Percentiles rank a stretch among this genome's conserved stretches.
These are phyloP conservation scores for Euproctis similis DNA, from an alignment of 2,888 invertebrate genomes.

Conservation along the genomic window DNA sequence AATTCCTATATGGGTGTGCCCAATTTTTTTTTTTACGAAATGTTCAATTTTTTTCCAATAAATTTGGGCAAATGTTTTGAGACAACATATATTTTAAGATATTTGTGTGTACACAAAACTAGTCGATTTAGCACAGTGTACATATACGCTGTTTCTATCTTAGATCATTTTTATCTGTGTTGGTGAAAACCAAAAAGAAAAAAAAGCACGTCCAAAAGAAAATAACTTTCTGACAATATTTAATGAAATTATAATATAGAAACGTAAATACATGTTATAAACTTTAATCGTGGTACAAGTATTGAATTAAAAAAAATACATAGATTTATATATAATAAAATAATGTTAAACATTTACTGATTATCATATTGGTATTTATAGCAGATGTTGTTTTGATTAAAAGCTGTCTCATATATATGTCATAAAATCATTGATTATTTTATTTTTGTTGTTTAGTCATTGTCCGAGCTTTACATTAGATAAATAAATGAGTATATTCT, in stretches of 20 bases:
- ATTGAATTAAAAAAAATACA: slow-evolving; percentile 39
- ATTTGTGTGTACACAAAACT: slow-evolving; percentile 37
- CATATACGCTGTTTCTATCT: slow-evolving; percentile 32
- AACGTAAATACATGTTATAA: slow-evolving; percentile 38
- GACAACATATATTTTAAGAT: slow-evolving; percentile 29
- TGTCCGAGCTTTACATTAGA: slow-evolving; percentile 50
- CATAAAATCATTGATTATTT: slow-evolving; percentile 32
- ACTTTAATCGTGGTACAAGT: slow-evolving; percentile 55
- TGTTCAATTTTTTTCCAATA: too few relatives aligned
- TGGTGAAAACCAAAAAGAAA: too few relatives aligned
- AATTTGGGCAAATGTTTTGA: too few relatives aligned
- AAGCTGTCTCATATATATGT: slow-evolving; percentile 21
- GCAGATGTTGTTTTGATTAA: slow-evolving; percentile 17
- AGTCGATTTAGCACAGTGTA: slow-evolving; percentile 35
- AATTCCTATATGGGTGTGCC: too few relatives aligned
- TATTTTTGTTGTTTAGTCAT: slow-evolving; percentile 43
- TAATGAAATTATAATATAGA: too few relatives aligned
- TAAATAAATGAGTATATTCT: slow-evolving; percentile 68
- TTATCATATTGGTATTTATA: slow-evolving; percentile 27
- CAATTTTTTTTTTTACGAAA: too few relatives aligned
- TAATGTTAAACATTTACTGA: slow-evolving; percentile 29
- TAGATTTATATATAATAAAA: slow-evolving; percentile 25
- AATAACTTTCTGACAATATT: slow-evolving; percentile 52
- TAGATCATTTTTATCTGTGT: slow-evolving; percentile 22
- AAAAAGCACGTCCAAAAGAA: too few relatives aligned